A percentile compares a stretch with the other conserved stretches of the same genome.
Conservation (phyloP, 2,888 invertebrate genomes). For the Drosophila anomelani region DNA sequence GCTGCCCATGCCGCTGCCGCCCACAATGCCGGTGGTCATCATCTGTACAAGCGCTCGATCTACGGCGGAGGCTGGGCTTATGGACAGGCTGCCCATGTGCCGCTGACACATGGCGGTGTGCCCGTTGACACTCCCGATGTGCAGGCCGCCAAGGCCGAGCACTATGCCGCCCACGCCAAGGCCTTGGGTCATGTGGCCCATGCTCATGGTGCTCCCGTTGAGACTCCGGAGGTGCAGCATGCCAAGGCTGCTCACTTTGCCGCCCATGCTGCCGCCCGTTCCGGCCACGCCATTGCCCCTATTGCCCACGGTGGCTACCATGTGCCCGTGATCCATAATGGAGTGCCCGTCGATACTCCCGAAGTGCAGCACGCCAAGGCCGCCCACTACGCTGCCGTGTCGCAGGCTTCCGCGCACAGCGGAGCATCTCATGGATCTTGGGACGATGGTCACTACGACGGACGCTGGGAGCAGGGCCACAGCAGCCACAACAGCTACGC, state of each 20-base stretch:
- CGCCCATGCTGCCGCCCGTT: constrained; percentile 83
- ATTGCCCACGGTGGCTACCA: constrained; percentile 80
- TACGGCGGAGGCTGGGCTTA: constrained; percentile 82
- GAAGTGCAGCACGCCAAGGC: constrained; percentile 85
- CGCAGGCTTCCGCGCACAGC: constrained; percentile 76
- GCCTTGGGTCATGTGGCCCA: constrained; percentile 80
- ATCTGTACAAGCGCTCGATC: constrained; percentile 84
- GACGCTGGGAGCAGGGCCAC: constrained; percentile 73
- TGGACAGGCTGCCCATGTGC: constrained; percentile 79
- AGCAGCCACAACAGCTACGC: constrained; percentile 66
- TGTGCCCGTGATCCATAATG: constrained; percentile 84
- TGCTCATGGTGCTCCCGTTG: constrained; percentile 81
- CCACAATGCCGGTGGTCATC: constrained; percentile 82
- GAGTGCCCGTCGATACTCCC: constrained; percentile 85
- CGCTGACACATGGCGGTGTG: constrained; percentile 84
- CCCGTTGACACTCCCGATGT: constrained; percentile 86
- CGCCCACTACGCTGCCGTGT: constrained; percentile 83
- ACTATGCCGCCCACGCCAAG: constrained; percentile 84
- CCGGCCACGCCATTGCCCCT: constrained; percentile 73
- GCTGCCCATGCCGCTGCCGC: constrained; percentile 85
- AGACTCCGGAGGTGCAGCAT: constrained; percentile 85
- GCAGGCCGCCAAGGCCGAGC: constrained; percentile 84
- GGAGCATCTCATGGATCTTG: constrained; percentile 68
- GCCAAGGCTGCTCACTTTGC: constrained; percentile 84
- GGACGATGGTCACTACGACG: constrained; percentile 76